Evolutionary conservation across 2,113 vertebrate species (phyloP).

Genomic region (Danionella cerebrum): DNA sequence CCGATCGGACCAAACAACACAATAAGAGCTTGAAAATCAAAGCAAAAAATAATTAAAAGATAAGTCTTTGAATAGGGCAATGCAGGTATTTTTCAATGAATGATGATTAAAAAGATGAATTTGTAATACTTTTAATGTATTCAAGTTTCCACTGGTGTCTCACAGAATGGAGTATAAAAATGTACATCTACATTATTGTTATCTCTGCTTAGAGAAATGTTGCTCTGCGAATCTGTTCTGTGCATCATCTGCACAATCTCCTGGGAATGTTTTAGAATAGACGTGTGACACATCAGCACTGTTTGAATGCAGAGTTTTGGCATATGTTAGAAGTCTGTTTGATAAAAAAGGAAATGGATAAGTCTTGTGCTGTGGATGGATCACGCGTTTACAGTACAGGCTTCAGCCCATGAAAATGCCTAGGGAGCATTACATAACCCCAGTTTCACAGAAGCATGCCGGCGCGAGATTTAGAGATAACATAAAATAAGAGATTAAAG

Average conservation of each 20-base stretch:
- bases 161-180: background rate
- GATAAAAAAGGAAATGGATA: slow-evolving; percentile 6
- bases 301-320: slow-evolving; percentile 29
- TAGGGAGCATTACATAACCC: slow-evolving; percentile 3
- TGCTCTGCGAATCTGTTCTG: background rate
- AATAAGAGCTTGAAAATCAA: too few relatives aligned
- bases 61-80: too few relatives aligned
- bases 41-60: too few relatives aligned
- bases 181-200: background rate
- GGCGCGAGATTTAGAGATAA: slow-evolving; percentile 17
- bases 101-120: too few relatives aligned
- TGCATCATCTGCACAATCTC: slow-evolving; percentile 18
- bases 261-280: slow-evolving; percentile 23
- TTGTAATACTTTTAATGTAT: too few relatives aligned
- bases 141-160: background rate
- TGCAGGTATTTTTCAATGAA: too few relatives aligned
- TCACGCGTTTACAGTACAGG: slow-evolving; percentile 16
- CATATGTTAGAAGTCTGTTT: slow-evolving; percentile 11
- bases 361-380: slow-evolving; percentile 1
- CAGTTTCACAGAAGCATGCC: background rate
- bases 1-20: too few relatives aligned
- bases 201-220: background rate
- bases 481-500: slow-evolving; percentile 14
- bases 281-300: slow-evolving; percentile 14
- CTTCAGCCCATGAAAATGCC: slow-evolving; percentile 13